phyloP scores from a whole-genome alignment of 1,140 invertebrate species.

The Cotesia glomerata region DNA sequence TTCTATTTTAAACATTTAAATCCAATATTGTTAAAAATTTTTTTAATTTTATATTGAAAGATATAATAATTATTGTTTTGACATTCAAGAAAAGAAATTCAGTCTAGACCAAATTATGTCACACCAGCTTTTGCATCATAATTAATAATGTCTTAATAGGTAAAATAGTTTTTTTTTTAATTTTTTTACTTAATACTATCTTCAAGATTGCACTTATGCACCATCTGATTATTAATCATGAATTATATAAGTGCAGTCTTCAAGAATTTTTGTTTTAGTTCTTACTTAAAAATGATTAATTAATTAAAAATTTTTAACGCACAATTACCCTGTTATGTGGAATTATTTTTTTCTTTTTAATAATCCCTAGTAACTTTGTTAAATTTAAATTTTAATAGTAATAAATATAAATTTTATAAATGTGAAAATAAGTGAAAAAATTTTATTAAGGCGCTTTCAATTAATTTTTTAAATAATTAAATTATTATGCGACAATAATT shows the following conservation, averaged over 20 bases:
- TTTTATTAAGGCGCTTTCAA: conserved; percentile 40
- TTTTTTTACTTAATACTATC: conserved; percentile 19
- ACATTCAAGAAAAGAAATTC: conserved; percentile 44
- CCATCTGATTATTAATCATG: background rate
- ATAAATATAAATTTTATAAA: conserved; percentile 42
- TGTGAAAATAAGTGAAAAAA: no score
- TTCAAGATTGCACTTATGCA: conserved; percentile 41
- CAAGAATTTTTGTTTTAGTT: background rate
- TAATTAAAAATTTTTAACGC: conserved; percentile 10
- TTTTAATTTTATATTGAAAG: background rate
- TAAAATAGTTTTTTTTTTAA: no score
- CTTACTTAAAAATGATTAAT: conserved; percentile 5
- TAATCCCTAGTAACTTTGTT: background rate
- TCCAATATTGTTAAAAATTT: no score
- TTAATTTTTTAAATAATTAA: conserved; percentile 47
- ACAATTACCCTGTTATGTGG: conserved; percentile 13
- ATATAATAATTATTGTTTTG: conserved; percentile 7
- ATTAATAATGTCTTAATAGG: no score
- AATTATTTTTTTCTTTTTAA: background rate
- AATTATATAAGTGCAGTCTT: conserved; percentile 13
- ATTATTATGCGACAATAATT: conserved; percentile 33
- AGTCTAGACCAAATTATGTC: conserved; percentile 49
- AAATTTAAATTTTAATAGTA: background rate
- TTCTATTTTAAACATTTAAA: background rate
- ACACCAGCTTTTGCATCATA: conserved; percentile 27